Evolutionary conservation across 2,113 vertebrate species (phyloP).

Genomic region (Pachyramphus minor): DNA sequence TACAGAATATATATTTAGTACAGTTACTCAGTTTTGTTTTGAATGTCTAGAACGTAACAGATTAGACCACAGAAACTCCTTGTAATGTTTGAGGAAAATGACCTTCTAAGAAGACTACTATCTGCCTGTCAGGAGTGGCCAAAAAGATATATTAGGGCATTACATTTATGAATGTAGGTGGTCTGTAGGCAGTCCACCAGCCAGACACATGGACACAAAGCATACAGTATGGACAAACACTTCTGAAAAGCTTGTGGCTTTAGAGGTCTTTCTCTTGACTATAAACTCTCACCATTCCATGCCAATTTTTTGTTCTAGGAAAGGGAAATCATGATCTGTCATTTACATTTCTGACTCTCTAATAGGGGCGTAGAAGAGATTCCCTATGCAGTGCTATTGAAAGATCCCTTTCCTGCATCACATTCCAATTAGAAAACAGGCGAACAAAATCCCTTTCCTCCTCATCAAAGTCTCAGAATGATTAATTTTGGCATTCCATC

Average conservation of each 20-base stretch:
- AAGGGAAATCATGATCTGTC: background rate
- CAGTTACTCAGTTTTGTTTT: background rate
- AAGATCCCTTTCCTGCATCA: background rate
- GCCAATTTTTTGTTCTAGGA: background rate
- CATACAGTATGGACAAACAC: background rate
- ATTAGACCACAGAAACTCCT: background rate
- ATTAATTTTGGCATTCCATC: background rate
- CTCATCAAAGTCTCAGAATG: background rate
- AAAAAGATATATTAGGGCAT: background rate
- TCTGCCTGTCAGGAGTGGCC: background rate
- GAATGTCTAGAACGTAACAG: background rate
- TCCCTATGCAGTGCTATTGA: accelerated
- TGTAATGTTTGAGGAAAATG: background rate
- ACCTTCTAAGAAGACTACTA: background rate
- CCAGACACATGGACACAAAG: background rate
- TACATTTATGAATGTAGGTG: background rate
- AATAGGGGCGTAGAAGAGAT: background rate
- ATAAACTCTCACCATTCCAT: background rate
- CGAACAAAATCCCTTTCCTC: background rate
- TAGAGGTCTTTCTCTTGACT: background rate
- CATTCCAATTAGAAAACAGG: background rate
- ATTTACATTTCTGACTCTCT: background rate
- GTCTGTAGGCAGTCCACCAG: background rate
- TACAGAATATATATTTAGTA: background rate
- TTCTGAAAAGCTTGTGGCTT: background rate